phyloP scores from a whole-genome alignment of 2,888 invertebrate genomes.

The Aphidius colemani region DNA sequence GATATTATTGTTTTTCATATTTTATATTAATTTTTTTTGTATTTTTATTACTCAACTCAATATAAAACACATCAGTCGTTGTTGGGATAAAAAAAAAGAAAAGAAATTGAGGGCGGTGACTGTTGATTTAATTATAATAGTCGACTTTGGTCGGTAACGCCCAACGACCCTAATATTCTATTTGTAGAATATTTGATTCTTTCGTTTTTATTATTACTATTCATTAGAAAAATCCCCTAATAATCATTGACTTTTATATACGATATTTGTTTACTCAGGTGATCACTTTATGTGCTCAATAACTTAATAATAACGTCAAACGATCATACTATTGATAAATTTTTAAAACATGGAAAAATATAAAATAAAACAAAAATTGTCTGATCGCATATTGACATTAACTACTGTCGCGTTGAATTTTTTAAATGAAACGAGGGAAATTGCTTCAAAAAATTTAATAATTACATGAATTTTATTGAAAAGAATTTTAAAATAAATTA shows the following conservation, averaged over 20 bases:
- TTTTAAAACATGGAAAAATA: no score
- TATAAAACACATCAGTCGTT: background rate
- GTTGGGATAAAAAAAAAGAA: background rate
- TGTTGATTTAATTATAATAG: slow-evolving; percentile 58
- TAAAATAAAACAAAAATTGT: background rate
- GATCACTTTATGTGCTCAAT: no score
- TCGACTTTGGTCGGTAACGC: slow-evolving; percentile 50
- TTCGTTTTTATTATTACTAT: slow-evolving; percentile 7
- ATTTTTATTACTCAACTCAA: background rate
- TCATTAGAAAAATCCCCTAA: background rate
- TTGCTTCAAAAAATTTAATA: no score
- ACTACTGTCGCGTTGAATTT: slow-evolving; percentile 1
- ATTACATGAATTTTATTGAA: no score
- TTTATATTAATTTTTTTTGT: background rate
- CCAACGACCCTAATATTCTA: slow-evolving; percentile 49
- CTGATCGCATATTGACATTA: background rate
- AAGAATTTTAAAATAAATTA: no score
- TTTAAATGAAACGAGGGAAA: no score
- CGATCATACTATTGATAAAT: no score
- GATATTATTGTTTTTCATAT: background rate
- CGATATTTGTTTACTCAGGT: no score
- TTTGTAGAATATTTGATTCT: slow-evolving; percentile 43
- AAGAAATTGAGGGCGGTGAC: slow-evolving; percentile 53
- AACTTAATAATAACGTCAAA: no score
- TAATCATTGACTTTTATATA: background rate